These are phyloP conservation scores for Danaus chrysippus DNA, from an alignment of 2,888 invertebrate genomes.

Conservation along the genomic window DNA sequence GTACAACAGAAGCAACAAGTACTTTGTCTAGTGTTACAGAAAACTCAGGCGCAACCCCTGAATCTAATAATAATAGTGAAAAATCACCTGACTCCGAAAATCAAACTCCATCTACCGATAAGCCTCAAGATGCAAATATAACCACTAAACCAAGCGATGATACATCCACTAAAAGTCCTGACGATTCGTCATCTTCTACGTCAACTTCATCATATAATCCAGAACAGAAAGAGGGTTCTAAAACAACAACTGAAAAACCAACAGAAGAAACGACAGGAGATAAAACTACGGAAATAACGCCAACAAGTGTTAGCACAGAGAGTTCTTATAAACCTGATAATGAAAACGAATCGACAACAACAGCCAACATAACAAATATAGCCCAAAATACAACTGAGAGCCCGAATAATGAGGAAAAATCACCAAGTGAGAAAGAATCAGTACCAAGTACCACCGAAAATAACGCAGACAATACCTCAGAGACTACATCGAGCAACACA, in stretches of 20 bases:
- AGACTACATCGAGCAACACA: not conserved
- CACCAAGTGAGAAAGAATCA: not conserved
- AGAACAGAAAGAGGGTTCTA: not conserved
- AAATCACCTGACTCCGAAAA: not conserved
- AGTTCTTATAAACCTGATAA: not conserved
- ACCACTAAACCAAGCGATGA: not conserved
- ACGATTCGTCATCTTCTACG: not conserved
- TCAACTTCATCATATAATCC: not conserved
- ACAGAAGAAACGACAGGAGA: slow-evolving; percentile 1
- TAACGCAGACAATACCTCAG: not conserved
- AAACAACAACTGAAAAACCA: not conserved
- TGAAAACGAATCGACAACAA: not conserved
- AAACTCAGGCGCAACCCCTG: not conserved
- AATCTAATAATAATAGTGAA: not conserved
- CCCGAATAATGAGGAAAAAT: not conserved
- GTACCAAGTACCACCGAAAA: not conserved
- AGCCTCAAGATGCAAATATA: not conserved
- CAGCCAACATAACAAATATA: not conserved
- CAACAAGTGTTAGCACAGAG: not conserved
- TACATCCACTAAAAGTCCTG: not conserved
- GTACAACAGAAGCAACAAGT: not conserved
- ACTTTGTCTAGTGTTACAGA: not conserved
- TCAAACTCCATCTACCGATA: not conserved
- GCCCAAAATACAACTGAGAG: not conserved
- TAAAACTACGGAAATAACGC: not conserved